Evolutionary conservation across 2,113 vertebrate species (phyloP), one percentile per base, ranked within the genome.

Genomic region (Atlantisia rogersi): DNA sequence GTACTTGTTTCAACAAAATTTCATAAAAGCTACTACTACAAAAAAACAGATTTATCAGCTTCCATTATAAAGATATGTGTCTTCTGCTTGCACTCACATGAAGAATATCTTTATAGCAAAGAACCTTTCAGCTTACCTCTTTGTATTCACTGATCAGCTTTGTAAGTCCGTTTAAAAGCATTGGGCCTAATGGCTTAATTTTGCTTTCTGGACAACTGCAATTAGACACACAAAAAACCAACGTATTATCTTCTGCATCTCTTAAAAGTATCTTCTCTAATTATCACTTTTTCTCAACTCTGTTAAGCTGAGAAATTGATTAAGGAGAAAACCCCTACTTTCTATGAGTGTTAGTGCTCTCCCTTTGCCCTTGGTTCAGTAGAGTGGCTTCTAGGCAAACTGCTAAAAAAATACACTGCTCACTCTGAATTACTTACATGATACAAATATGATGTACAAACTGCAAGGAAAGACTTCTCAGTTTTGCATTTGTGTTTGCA

Each of bases 101-200:
- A 90, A 56, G 9, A 85, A 78, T 0, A 71, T 21, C 26, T 78
- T 52, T 78, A 50, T 2, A 89, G 13, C n/a, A 77, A 94, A 97
- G 46, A 94, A 75, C 35, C 50, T 86, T 89, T 80, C 69, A 83
- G 83, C 98, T 98, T 98, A 99, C 99, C 98, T 99, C 99, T 97
- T 99, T 99, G 96, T 99, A 99, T 96, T 99, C 99, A 96, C 99
- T 99, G 79, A 99, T 99, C 90, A 99, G 98, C 89, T 99, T 99
- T 67, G 99, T 99, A n/a, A 99, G 99, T 69, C 99, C 99, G 97
- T 99, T 99, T 73, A 99, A 98, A 94, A 99, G 98, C 99, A 99
- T 99, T n/a, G 99, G 98, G 69, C 99, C 99, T 86, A 99, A 96
- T 8, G 99, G 99, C 62, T 99, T 99, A 96, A 98, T 98, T 98